Evolutionary conservation across 2,888 invertebrate genomes (phyloP).

Genomic region (Cephus sareptanus): DNA sequence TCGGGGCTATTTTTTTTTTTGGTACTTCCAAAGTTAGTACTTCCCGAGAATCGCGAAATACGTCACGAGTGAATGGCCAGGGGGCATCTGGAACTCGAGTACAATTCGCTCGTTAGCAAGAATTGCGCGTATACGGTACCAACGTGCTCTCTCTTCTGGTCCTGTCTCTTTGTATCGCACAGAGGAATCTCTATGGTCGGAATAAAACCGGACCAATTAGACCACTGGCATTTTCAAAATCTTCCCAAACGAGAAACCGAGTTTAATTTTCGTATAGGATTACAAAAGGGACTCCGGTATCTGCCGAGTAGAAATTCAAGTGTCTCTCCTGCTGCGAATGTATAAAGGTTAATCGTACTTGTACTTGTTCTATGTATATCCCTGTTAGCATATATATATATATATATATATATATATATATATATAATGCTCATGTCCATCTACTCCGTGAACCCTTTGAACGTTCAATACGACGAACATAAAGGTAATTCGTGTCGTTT

Average conservation of each 20-base stretch:
- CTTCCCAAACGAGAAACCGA: neutral
- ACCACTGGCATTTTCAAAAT: neutral
- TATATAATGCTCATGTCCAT: no score
- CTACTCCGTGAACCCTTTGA: neutral
- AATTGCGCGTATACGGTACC: neutral
- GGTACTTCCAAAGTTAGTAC: neutral
- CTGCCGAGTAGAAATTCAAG: neutral
- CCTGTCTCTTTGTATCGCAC: neutral
- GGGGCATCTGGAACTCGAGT: neutral
- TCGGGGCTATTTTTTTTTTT: neutral
- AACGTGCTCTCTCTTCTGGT: neutral
- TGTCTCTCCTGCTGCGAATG: neutral
- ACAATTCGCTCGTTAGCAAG: neutral
- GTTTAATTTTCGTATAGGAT: neutral
- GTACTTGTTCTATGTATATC: neutral
- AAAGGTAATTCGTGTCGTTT: slow-evolving; percentile 30
- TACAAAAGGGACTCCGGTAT: neutral
- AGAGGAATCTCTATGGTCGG: neutral
- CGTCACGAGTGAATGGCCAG: neutral
- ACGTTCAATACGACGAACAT: slow-evolving; percentile 19
- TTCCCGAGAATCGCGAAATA: neutral
- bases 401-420: no score
- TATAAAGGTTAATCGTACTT: neutral
- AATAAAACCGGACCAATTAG: neutral
- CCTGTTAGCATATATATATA: neutral